These are phyloP conservation scores for Petrolisthes manimaculis DNA, from an alignment of 2,888 invertebrate species.

Conservation along the genomic window DNA sequence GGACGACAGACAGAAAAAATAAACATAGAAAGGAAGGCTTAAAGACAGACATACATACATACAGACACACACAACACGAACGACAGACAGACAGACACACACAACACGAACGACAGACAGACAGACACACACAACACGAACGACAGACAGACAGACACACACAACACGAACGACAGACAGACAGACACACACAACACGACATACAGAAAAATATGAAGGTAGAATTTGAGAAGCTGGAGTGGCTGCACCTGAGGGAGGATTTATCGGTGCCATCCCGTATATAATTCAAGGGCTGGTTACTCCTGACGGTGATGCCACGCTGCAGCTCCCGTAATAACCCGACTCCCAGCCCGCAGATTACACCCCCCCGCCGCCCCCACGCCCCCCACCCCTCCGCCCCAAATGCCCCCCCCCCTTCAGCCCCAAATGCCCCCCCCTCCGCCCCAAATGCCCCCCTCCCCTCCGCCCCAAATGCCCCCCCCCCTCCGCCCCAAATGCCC, in stretches of 20 bases:
- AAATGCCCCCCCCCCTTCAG: no score
- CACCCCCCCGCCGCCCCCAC: no score
- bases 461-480: no score
- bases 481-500: no score
- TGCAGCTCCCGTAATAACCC: constrained; percentile 39
- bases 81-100: not conserved
- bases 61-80: not conserved
- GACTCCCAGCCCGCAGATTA: constrained; percentile 9
- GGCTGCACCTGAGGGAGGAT: constrained; percentile 2
- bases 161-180: no score
- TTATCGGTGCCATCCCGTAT: constrained; percentile 39
- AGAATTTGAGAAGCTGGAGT: not conserved
- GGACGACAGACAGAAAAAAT: constrained; percentile 35
- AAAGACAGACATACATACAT: no score
- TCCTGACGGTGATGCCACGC: constrained; percentile 47
- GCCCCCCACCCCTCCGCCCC: no score
- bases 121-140: not conserved
- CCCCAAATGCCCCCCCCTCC: no score
- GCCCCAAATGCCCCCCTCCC: no score
- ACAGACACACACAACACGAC: not conserved
- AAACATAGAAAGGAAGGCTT: no score
- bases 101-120: no score
- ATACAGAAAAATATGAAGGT: not conserved
- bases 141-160: not conserved
- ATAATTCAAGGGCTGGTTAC: constrained; percentile 39